These are phyloP conservation scores for Ceratosolen fusciceps DNA, from an alignment of 1,140 invertebrate species.

Conservation along the genomic window DNA sequence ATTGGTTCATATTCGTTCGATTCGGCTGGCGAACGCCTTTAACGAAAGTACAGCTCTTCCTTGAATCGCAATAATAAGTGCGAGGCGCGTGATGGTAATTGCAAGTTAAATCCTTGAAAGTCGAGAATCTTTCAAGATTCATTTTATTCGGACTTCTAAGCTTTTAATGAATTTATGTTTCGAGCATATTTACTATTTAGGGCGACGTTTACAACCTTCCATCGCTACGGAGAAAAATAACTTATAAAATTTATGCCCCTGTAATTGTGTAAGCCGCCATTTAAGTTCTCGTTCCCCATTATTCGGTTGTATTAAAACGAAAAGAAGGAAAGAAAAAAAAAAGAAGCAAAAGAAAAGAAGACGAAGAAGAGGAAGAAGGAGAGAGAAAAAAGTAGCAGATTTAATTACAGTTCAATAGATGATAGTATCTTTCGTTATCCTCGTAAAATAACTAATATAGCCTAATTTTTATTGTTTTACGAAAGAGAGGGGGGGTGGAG, in stretches of 20 bases:
- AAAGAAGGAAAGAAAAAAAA: too few species aligned
- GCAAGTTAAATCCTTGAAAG: neutral
- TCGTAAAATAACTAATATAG: neutral
- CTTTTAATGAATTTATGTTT: neutral
- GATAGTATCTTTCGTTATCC: too few species aligned
- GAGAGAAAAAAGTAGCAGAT: too few species aligned
- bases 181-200: neutral
- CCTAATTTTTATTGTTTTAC: slow-evolving; percentile 11
- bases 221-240: neutral
- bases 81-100: neutral
- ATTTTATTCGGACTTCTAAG: neutral
- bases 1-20: too few species aligned
- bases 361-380: too few species aligned
- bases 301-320: too few species aligned
- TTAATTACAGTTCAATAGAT: too few species aligned
- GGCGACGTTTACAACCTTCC: neutral
- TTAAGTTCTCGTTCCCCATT: too few species aligned
- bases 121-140: neutral
- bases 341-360: too few species aligned
- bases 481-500: neutral
- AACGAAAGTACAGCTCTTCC: too few species aligned
- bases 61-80: neutral
- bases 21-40: neutral
- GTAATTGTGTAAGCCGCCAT: neutral
- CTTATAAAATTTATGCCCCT: neutral